Base-by-base conservation (phyloP, 2,797 vertebrate genomes). In the Phoebastria nigripes region DNA sequence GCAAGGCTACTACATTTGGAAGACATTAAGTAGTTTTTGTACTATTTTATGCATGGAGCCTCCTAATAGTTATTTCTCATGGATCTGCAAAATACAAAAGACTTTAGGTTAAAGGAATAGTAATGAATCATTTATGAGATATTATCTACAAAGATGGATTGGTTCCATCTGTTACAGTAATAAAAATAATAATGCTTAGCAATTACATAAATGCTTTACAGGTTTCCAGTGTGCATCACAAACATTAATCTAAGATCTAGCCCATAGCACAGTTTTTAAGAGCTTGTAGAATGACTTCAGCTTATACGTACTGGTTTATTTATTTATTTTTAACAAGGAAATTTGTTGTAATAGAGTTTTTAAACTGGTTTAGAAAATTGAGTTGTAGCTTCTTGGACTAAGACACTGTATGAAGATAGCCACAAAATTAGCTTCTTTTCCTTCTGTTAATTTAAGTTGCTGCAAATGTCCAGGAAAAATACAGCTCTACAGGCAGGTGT, bases 71-170 rank as follows among this genome's bases (percentile, higher is more conserved):
- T 97, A 97, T 97, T 96, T 98, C 96, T 96, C 89, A 97, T 97
- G 94, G 97, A 97, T 97, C 97, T 97, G 92, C 96, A 97, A 97
- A 97, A 97, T 97, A 96, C 54, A 97, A 97, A 97, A 97, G 96
- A 96, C 97, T 98, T 95, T 93, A 97, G 96, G 98, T 98, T 98
- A 98, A 98, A 98, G 96, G 96, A 97, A 95, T 94, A 96, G 93
- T 89, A 59, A 97, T 98, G 97, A 98, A 98, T 98, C 97, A 98
- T 98, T 98, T 98, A 98, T 98, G 96, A 98, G 97, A 97, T 98
- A 96, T 96, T 97, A 98, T 98, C 97, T 97, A 92, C 89, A 22
- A 91, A 97, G 97, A 98, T 98, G 96, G 97, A 98, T 98, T 95
- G 96, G 94, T 91, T 98, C 97, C 97, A 97, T 98, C 97, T 97